phyloP scores from a whole-genome alignment of 2,888 invertebrate species.

The Stegana nigrithorax region DNA sequence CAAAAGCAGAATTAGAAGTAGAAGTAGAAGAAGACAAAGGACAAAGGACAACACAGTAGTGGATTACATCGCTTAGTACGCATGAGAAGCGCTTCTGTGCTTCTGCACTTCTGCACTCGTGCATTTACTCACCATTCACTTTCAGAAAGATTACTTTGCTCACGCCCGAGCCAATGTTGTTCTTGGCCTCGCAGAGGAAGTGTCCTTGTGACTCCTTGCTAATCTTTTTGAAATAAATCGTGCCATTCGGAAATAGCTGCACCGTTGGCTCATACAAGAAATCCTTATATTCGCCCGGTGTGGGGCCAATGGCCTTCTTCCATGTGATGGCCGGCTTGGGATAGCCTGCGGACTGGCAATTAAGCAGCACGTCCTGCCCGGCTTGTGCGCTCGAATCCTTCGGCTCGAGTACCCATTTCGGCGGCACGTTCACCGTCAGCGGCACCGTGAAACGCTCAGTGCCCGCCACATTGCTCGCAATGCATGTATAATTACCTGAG shows the following conservation, averaged over 20 bases:
- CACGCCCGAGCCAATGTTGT: constrained; percentile 89
- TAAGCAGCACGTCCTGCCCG: constrained; percentile 84
- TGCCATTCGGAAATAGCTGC: constrained; percentile 83
- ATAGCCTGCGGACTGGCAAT: constrained; percentile 93
- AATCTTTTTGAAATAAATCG: constrained; percentile 83
- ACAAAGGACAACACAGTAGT: neutral
- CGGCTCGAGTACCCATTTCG: constrained; percentile 89
- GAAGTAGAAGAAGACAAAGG: no score
- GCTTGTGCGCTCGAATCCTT: constrained; percentile 84
- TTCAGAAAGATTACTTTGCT: constrained; percentile 92
- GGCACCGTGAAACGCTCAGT: constrained; percentile 82
- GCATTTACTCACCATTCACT: constrained; percentile 87
- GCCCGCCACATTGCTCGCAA: constrained; percentile 86
- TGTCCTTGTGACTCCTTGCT: constrained; percentile 90
- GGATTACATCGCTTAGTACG: no score
- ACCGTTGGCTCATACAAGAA: constrained; percentile 84
- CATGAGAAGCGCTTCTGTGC: no score
- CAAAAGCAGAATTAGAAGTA: neutral
- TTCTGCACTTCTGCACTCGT: no score
- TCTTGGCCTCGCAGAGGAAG: constrained; percentile 93
- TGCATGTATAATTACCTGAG: constrained; percentile 92
- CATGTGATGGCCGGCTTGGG: constrained; percentile 89
- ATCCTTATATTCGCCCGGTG: constrained; percentile 85
- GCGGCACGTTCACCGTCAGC: constrained; percentile 88
- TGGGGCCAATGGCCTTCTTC: constrained; percentile 86